Percentiles rank a stretch among this genome's conserved stretches.
phyloP scores from a whole-genome alignment of 2,797 vertebrate genomes.

The Poecilia wingei region DNA sequence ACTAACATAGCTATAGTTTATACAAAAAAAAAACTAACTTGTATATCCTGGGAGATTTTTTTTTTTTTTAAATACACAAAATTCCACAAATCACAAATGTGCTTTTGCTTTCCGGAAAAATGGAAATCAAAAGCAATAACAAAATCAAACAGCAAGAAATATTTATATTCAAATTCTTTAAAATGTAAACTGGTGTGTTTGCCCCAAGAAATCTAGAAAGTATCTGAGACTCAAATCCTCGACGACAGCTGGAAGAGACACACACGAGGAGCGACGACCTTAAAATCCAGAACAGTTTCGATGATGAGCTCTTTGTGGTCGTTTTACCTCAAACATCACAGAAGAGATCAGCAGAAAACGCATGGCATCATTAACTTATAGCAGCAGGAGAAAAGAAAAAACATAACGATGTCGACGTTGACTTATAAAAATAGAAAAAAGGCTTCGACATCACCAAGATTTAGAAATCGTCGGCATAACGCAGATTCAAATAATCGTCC shows the following conservation, averaged over 20 bases:
- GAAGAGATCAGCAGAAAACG: constrained; percentile 9
- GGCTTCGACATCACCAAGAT: constrained; percentile 18
- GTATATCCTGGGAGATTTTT: background rate
- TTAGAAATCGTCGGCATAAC: background rate
- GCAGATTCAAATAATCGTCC: constrained; percentile 17
- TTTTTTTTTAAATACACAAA: constrained; percentile 73
- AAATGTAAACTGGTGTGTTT: background rate
- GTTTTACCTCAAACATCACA: constrained; percentile 7
- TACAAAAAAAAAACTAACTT: constrained; percentile 11
- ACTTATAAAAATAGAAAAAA: constrained; percentile 50
- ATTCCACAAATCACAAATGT: constrained; percentile 61
- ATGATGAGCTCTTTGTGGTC: background rate
- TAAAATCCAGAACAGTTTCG: background rate
- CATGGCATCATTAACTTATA: constrained; percentile 8
- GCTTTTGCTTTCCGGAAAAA: constrained; percentile 4
- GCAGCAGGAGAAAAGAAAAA: constrained; percentile 7
- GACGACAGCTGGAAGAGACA: background rate
- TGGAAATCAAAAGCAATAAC: constrained; percentile 3
- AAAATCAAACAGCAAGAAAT: background rate
- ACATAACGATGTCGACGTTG: constrained; percentile 2
- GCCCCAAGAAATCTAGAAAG: constrained; percentile 1
- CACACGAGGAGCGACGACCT: background rate
- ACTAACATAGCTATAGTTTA: constrained; percentile 7
- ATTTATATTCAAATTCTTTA: background rate
- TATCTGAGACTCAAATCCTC: background rate